phyloP scores from a whole-genome alignment of 2,888 invertebrate species.

The Rutpela maculata region DNA sequence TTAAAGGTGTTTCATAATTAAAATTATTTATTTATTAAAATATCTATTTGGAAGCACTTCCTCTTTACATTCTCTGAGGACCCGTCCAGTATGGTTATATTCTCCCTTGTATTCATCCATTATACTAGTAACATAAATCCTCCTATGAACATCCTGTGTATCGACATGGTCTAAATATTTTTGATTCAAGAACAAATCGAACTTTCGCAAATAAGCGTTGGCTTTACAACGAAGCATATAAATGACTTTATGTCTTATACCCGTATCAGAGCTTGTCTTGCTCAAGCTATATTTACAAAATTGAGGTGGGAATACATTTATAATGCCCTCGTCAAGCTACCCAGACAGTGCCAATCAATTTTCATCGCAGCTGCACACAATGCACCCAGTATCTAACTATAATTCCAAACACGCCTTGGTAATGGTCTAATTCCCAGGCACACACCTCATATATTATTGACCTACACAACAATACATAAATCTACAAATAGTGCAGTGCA shows the following conservation, averaged over 20 bases:
- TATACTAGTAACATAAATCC: no score
- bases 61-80: no score
- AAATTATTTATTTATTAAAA: no score
- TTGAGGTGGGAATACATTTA: neutral
- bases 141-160: no score
- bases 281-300: neutral
- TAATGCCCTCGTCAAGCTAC: neutral
- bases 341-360: neutral
- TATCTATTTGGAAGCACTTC: no score
- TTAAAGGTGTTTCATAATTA: no score
- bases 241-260: neutral
- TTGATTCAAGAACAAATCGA: no score
- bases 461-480: neutral
- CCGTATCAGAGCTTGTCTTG: neutral
- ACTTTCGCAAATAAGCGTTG: no score
- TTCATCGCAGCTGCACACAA: neutral
- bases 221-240: no score
- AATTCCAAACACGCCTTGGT: slow-evolving; percentile 12
- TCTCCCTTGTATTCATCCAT: no score
- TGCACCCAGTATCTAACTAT: neutral
- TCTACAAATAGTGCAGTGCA: neutral
- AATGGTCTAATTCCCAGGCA: slow-evolving; percentile 7
- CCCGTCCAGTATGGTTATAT: no score
- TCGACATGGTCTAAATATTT: no score
- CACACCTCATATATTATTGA: slow-evolving; percentile 4